Conservation (phyloP, 35 echinoderm and acorn worm species). For the Apostichopus parvimensis region DNA sequence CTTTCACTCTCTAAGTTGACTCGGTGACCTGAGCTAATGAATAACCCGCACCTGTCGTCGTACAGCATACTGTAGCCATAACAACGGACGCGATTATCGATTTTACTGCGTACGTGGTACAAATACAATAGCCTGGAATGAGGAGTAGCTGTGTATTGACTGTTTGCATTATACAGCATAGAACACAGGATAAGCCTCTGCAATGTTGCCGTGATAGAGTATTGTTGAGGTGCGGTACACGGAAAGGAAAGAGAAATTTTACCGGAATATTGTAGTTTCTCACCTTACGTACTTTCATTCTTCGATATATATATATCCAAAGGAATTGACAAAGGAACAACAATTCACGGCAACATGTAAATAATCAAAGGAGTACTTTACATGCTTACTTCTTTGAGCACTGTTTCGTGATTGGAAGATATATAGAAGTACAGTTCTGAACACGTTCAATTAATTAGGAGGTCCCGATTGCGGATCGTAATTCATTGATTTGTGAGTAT, state of each 20-base stretch:
- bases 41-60: too few species aligned
- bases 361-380: neutral
- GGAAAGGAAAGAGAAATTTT: too few species aligned
- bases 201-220: too few species aligned
- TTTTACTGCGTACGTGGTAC: neutral
- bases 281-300: too few species aligned
- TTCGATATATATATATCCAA: too few species aligned
- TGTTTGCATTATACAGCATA: neutral
- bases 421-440: neutral
- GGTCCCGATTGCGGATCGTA: neutral
- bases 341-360: too few species aligned
- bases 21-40: too few species aligned
- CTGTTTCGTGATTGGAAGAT: neutral
- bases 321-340: too few species aligned
- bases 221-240: too few species aligned
- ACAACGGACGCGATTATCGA: neutral
- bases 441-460: neutral
- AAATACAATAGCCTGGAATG: neutral
- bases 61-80: neutral
- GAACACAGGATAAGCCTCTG: neutral
- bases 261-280: too few species aligned
- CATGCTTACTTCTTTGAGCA: too few species aligned
- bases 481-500: neutral
- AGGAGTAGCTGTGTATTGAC: neutral
- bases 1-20: too few species aligned